phyloP scores from a whole-genome alignment of 1,140 invertebrate species.

The Matsumurasca onukii region DNA sequence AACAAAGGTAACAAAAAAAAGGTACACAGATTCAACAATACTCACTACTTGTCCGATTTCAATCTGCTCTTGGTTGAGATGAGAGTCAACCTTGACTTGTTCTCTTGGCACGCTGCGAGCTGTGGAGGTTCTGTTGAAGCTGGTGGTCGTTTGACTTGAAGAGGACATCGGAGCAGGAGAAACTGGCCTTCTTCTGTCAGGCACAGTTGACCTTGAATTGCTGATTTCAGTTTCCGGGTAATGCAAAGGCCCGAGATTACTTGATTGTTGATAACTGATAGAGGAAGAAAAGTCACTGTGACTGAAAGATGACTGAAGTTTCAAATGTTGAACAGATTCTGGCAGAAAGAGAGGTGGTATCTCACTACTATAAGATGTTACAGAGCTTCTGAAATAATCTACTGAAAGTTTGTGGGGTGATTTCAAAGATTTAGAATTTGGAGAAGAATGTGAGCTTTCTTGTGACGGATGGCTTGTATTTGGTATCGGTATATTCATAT shows the following conservation, averaged over 20 bases:
- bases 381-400: no score
- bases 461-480: not conserved
- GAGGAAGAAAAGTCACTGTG: not conserved
- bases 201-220: not conserved
- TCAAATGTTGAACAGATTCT: constrained; percentile 10
- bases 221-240: no score
- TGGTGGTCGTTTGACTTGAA: not conserved
- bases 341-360: not conserved
- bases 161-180: not conserved
- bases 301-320: not conserved
- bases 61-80: not conserved
- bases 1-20: no score
- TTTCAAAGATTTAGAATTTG: no score
- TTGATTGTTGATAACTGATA: no score
- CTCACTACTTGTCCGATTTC: not conserved
- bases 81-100: not conserved
- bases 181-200: not conserved
- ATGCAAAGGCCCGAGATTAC: no score
- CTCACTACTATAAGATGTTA: not conserved
- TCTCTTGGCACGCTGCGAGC: not conserved
- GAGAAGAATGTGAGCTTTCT: not conserved
- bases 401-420: no score
- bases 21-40: no score
- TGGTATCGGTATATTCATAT: not conserved
- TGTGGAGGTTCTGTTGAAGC: not conserved